Conservation (phyloP, 2,888 invertebrate species). For the Stenolophus ochropezus region DNA sequence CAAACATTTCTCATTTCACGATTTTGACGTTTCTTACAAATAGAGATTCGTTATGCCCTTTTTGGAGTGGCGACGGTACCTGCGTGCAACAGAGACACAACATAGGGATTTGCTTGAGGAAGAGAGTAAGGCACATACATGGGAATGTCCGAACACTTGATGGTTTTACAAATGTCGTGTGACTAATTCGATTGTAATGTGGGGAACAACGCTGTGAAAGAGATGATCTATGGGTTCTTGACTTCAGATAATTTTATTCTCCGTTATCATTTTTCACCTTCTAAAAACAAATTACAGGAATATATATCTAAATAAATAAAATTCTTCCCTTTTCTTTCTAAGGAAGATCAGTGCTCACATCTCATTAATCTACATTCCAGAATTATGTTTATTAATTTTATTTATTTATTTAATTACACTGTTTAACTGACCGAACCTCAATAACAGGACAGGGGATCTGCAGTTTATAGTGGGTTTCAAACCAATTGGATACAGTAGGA, state of each 20-base stretch:
- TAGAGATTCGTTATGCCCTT: slow-evolving; percentile 63
- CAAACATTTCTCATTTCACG: slow-evolving; percentile 63
- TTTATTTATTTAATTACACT: no score
- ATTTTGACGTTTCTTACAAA: slow-evolving; percentile 64
- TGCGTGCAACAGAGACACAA: slow-evolving; percentile 48
- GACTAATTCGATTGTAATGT: slow-evolving; percentile 66
- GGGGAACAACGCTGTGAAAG: slow-evolving; percentile 62
- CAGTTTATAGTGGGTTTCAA: no score
- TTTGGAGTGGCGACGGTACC: slow-evolving; percentile 49
- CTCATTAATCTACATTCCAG: no score
- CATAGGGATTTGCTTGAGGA: slow-evolving; percentile 10
- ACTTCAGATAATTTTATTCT: slow-evolving; percentile 49
- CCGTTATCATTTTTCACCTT: slow-evolving; percentile 46
- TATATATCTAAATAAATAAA: no score
- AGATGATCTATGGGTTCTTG: slow-evolving; percentile 58
- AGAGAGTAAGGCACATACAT: slow-evolving; percentile 48
- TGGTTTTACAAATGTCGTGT: slow-evolving; percentile 63
- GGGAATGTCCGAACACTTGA: slow-evolving; percentile 41
- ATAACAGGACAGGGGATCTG: no score
- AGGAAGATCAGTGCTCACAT: no score
- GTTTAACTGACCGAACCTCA: no score
- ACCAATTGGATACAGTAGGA: no score
- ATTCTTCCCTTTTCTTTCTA: background rate
- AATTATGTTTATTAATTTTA: no score
- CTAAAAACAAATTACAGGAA: no score